These are phyloP conservation scores for Liopterus haemorrhoidalis DNA, from an alignment of 2,888 invertebrate species.

Conservation along the genomic window DNA sequence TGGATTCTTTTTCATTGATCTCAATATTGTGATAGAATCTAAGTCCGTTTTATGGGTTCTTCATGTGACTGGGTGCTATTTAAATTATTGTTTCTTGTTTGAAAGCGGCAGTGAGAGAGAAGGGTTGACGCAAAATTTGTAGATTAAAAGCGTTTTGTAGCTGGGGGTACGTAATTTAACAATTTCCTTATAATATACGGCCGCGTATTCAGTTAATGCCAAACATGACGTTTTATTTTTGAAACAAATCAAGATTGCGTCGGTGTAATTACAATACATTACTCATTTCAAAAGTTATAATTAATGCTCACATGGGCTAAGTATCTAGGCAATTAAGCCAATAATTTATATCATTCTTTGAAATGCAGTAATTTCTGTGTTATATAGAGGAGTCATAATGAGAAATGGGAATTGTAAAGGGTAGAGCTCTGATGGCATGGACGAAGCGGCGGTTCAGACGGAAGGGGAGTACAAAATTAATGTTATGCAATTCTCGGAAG, in stretches of 20 bases:
- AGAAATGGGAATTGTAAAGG: conserved; percentile 45
- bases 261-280: conserved; percentile 36
- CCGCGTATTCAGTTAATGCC: conserved; percentile 17
- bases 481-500: conserved; percentile 51
- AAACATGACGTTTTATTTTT: conserved; percentile 18
- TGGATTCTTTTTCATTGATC: too few species aligned
- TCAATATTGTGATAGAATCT: too few species aligned
- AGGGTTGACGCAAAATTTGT: too few species aligned
- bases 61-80: too few species aligned
- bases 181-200: conserved; percentile 15
- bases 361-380: conserved; percentile 37
- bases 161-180: too few species aligned
- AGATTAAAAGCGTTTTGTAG: too few species aligned
- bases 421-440: conserved; percentile 17
- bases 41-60: too few species aligned
- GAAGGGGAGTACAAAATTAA: conserved; percentile 42
- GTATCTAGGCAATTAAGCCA: conserved; percentile 42
- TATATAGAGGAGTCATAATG: conserved; percentile 44
- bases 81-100: too few species aligned
- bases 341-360: conserved; percentile 43
- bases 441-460: conserved; percentile 35
- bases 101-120: too few species aligned
- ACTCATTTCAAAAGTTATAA: conserved; percentile 40
- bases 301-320: conserved; percentile 40
- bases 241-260: conserved; percentile 27